A percentile compares a stretch with the other conserved stretches of the same genome.
Evolutionary conservation across 1,140 invertebrate species (phyloP).

Genomic region (Macrobrachium rosenbergii): DNA sequence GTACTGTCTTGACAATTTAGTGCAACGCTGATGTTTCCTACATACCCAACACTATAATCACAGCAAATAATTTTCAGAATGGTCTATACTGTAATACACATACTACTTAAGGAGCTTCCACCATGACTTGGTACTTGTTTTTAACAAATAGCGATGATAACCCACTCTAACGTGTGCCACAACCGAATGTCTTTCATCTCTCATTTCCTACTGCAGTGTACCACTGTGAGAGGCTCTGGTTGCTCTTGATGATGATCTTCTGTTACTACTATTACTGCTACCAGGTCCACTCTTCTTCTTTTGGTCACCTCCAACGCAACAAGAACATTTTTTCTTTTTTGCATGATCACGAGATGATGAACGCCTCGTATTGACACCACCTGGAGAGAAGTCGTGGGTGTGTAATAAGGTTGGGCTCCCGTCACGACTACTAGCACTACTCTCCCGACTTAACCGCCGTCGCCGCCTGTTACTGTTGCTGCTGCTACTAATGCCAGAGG

Average conservation of each 20-base stretch:
- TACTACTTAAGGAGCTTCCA: constrained; percentile 2
- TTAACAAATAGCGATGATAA: no score
- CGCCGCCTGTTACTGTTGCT: constrained; percentile 43
- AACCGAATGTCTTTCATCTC: no score
- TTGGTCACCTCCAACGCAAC: constrained; percentile 69
- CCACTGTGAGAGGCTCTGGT: constrained; percentile 46
- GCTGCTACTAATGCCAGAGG: constrained; percentile 20
- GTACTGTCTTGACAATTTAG: no score
- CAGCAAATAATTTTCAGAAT: constrained; percentile 15
- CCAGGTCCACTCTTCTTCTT: constrained; percentile 48
- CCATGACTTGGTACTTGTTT: background rate
- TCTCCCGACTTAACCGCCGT: constrained; percentile 51
- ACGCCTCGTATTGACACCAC: constrained; percentile 70
- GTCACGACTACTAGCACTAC: constrained; percentile 56
- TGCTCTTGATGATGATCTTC: constrained; percentile 28
- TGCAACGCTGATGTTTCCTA: background rate
- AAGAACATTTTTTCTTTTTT: constrained; percentile 74
- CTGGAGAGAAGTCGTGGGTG: constrained; percentile 46
- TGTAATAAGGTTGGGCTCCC: constrained; percentile 46
- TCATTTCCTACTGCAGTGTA: constrained; percentile 21
- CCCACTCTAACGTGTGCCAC: no score
- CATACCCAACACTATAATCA: background rate
- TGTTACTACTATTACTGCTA: constrained; percentile 11
- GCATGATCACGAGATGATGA: constrained; percentile 73
- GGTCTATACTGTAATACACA: constrained; percentile 29